These are phyloP conservation scores for Corbicula japonica DNA, from an alignment of 2,888 invertebrate genomes.

Conservation along the genomic window DNA sequence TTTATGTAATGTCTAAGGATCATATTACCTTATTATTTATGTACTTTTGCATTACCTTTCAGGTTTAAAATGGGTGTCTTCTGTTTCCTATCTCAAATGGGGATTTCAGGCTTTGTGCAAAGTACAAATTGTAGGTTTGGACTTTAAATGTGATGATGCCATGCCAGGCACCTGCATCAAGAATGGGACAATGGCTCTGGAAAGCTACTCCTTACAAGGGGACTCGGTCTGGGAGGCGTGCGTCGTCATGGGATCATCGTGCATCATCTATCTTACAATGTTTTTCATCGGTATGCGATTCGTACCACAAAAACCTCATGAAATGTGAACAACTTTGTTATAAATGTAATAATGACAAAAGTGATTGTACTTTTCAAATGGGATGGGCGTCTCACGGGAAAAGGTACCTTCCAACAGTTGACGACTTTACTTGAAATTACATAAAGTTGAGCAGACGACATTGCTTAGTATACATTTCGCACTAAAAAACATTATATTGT, in stretches of 20 bases:
- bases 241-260: constrained; percentile 68
- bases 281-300: constrained; percentile 76
- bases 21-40: too few relatives aligned
- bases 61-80: constrained; percentile 80
- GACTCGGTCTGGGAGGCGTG: constrained; percentile 71
- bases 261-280: constrained; percentile 71
- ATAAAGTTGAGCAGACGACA: too few relatives aligned
- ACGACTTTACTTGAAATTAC: too few relatives aligned
- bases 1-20: too few relatives aligned
- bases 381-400: background rate
- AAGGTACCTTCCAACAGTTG: too few relatives aligned
- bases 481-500: too few relatives aligned
- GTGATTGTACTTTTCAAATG: background rate
- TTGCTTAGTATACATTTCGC: too few relatives aligned
- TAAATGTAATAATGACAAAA: constrained; percentile 47
- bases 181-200: constrained; percentile 75
- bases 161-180: constrained; percentile 68
- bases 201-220: constrained; percentile 73
- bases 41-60: too few relatives aligned
- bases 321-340: too few relatives aligned
- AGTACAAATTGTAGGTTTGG: constrained; percentile 72
- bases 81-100: constrained; percentile 81
- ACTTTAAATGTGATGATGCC: constrained; percentile 72
- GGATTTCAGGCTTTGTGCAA: constrained; percentile 79
- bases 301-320: constrained; percentile 80